phyloP scores from a whole-genome alignment of 2,888 invertebrate species.

The Chrysodeixis includens region DNA sequence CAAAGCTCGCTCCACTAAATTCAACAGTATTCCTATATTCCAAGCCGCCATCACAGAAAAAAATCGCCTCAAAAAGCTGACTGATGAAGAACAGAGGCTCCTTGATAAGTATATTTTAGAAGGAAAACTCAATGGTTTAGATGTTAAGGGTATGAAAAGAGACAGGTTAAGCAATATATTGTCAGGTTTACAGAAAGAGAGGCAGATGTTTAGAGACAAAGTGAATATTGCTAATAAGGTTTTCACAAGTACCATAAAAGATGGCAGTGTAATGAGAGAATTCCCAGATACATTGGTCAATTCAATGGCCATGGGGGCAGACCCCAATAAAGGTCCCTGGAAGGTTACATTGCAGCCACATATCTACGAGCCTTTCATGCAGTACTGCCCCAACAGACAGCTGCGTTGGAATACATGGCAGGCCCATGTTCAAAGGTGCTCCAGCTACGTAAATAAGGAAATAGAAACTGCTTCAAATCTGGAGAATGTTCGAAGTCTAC shows the following conservation, averaged over 20 bases:
- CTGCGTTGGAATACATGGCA: constrained; percentile 96
- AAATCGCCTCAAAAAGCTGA: constrained; percentile 80
- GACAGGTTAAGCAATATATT: constrained; percentile 83
- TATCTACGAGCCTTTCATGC: constrained; percentile 93
- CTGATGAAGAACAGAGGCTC: constrained; percentile 91
- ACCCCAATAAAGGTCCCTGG: constrained; percentile 94
- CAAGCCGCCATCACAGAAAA: constrained; percentile 90
- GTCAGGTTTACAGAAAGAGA: constrained; percentile 88
- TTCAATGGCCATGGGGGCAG: constrained; percentile 90
- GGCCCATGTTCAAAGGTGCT: constrained; percentile 92
- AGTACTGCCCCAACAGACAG: constrained; percentile 94
- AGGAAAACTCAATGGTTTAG: constrained; percentile 95
- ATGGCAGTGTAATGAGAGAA: constrained; percentile 91
- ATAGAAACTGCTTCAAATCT: constrained; percentile 92
- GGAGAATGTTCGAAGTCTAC: constrained; percentile 93
- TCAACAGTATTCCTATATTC: constrained; percentile 92
- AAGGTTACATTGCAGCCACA: constrained; percentile 93
- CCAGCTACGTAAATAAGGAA: constrained; percentile 90
- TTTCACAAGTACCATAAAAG: constrained; percentile 91
- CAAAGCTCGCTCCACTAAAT: constrained; percentile 93
- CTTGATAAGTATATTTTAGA: constrained; percentile 94
- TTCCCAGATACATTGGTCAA: constrained; percentile 93
- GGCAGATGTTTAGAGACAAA: constrained; percentile 91
- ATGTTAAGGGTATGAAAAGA: constrained; percentile 88
- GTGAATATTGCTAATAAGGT: constrained; percentile 90